Conservation (phyloP, 2,888 invertebrate genomes). For the Prostheceraeus crozeri region DNA sequence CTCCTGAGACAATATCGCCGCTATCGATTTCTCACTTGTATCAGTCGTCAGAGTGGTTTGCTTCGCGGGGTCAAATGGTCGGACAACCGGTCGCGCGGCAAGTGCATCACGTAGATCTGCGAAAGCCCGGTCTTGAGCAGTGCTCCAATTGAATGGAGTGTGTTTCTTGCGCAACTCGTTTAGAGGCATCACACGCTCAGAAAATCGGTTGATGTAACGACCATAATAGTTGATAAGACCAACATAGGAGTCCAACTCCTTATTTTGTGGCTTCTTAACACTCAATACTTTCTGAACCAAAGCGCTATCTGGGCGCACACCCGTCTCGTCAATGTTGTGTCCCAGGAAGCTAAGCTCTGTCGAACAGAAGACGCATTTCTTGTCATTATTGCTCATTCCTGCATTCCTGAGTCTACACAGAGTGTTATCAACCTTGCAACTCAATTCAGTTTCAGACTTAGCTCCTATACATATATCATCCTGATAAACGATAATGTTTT, state of each 20-base stretch:
- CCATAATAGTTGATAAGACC: constrained; percentile 25
- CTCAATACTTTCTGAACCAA: constrained; percentile 21
- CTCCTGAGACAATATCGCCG: constrained; percentile 24
- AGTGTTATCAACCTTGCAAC: neutral
- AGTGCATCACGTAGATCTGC: constrained; percentile 17
- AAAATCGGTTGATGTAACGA: constrained; percentile 25
- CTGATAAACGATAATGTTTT: constrained; percentile 33
- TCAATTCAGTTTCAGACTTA: constrained; percentile 23
- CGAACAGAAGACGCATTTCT: constrained; percentile 32
- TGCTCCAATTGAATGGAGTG: constrained; percentile 27
- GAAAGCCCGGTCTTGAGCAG: constrained; percentile 22
- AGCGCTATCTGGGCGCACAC: constrained; percentile 24
- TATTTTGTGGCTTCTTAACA: constrained; percentile 26
- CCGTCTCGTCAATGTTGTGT: constrained; percentile 16
- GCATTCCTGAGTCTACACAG: constrained; percentile 29
- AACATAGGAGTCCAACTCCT: constrained; percentile 31
- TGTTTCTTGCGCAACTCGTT: constrained; percentile 21
- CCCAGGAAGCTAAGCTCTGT: constrained; percentile 23
- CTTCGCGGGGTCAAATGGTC: constrained; percentile 29
- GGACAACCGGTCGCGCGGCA: constrained; percentile 31
- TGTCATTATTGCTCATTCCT: constrained; percentile 31
- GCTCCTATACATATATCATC: constrained; percentile 35
- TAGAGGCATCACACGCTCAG: constrained; percentile 27
- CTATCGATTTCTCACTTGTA: constrained; percentile 34
- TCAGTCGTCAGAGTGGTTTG: constrained; percentile 29